These are phyloP conservation scores for Myrmecobius fasciatus DNA, from an alignment of 2,113 vertebrate genomes.

Conservation along the genomic window DNA sequence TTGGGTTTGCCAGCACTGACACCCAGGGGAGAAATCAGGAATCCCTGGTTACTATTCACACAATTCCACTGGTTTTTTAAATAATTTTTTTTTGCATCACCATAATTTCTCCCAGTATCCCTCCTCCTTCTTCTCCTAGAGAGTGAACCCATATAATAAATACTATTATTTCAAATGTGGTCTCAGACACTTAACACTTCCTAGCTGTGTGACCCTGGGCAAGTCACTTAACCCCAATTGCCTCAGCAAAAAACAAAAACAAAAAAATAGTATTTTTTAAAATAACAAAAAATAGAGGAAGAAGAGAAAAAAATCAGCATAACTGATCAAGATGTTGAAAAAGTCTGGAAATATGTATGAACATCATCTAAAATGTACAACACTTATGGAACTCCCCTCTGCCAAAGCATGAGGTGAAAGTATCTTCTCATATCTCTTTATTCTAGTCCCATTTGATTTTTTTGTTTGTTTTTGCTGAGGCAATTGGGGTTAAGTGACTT, in stretches of 20 bases:
- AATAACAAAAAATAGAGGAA: not conserved
- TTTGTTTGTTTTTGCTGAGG: too few relatives aligned
- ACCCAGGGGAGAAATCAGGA: not conserved
- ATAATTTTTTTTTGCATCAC: not conserved
- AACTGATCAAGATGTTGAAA: not conserved
- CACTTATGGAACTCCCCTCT: not conserved
- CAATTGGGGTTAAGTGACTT: too few relatives aligned
- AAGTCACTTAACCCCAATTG: too few relatives aligned
- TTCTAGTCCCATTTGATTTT: not conserved
- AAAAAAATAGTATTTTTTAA: too few relatives aligned
- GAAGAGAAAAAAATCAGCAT: not conserved
- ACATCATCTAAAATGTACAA: not conserved
- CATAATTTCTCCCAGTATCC: not conserved
- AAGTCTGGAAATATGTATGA: not conserved
- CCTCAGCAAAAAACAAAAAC: too few relatives aligned
- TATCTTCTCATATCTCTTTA: not conserved
- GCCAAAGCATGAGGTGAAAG: not conserved
- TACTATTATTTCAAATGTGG: too few relatives aligned
- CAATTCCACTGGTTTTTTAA: not conserved
- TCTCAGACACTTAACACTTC: too few relatives aligned
- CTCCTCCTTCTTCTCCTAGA: not conserved
- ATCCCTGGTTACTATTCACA: not conserved
- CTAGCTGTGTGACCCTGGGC: too few relatives aligned
- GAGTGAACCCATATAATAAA: not conserved
- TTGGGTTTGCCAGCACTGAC: not conserved